Evolutionary conservation across 2,888 invertebrate species (phyloP).

Genomic region (Chirona hameri): DNA sequence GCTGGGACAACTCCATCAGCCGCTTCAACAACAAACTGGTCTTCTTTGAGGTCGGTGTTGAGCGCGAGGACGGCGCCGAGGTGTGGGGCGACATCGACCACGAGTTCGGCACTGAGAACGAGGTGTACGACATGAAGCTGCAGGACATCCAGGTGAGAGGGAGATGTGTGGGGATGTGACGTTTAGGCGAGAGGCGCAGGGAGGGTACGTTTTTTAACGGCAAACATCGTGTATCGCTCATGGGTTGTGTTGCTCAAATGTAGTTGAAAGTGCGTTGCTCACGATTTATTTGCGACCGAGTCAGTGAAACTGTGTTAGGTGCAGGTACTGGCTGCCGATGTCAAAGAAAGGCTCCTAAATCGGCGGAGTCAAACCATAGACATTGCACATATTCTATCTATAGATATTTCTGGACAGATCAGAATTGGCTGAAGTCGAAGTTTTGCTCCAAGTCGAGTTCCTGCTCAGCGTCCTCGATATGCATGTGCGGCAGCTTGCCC

Average conservation of each 20-base stretch:
- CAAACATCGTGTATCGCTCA: too few relatives aligned
- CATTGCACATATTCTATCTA: too few relatives aligned
- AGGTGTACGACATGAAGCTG: conserved; percentile 56
- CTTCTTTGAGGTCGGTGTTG: conserved; percentile 70
- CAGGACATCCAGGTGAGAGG: conserved; percentile 48
- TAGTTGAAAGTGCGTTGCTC: too few relatives aligned
- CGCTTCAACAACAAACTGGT: conserved; percentile 77
- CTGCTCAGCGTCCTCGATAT: background rate
- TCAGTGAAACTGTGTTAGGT: too few relatives aligned
- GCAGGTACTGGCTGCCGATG: too few relatives aligned
- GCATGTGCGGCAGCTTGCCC: background rate
- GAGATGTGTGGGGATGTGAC: background rate
- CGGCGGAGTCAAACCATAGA: too few relatives aligned
- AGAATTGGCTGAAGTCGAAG: conserved; percentile 3
- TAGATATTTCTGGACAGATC: background rate
- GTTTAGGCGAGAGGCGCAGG: too few relatives aligned
- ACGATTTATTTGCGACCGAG: too few relatives aligned
- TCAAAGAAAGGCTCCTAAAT: too few relatives aligned
- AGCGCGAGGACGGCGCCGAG: conserved; percentile 47
- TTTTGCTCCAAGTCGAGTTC: background rate
- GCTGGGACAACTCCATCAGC: conserved; percentile 83
- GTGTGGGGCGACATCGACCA: conserved; percentile 33
- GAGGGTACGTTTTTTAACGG: background rate
- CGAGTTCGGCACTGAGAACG: conserved; percentile 51
- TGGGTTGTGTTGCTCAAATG: too few relatives aligned